These are phyloP conservation scores for Cryptotis parvus DNA, from an alignment of 2,113 vertebrate species.

Conservation along the genomic window DNA sequence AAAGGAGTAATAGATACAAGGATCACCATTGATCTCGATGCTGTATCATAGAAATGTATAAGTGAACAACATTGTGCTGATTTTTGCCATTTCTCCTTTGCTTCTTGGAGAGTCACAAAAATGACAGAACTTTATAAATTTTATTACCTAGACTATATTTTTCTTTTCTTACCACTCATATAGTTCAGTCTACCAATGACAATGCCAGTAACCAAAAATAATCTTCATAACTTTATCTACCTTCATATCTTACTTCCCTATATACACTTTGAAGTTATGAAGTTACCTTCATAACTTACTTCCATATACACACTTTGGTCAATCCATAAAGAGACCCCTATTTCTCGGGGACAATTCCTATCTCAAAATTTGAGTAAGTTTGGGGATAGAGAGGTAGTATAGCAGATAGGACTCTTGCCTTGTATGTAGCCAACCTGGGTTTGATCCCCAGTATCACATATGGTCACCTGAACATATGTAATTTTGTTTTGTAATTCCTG, in stretches of 20 bases:
- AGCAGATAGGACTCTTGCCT: too few relatives aligned
- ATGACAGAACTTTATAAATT: neutral
- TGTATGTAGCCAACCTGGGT: too few relatives aligned
- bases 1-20: neutral
- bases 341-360: neutral
- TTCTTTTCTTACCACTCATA: neutral
- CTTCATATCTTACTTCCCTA: neutral
- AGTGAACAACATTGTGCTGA: neutral
- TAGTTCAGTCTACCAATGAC: neutral
- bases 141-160: neutral
- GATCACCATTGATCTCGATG: neutral
- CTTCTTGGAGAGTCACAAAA: neutral
- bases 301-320: neutral
- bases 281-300: neutral
- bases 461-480: too few relatives aligned
- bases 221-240: too few relatives aligned
- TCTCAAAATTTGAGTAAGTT: neutral
- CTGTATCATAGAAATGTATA: neutral
- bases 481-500: too few relatives aligned
- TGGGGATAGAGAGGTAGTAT: too few relatives aligned
- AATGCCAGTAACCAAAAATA: neutral
- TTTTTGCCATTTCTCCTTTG: neutral
- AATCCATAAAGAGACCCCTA: neutral
- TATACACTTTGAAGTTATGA: neutral
- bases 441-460: too few relatives aligned